phyloP scores from a whole-genome alignment of 92 coral and sea anemone species.

The Actinostola sp. region DNA sequence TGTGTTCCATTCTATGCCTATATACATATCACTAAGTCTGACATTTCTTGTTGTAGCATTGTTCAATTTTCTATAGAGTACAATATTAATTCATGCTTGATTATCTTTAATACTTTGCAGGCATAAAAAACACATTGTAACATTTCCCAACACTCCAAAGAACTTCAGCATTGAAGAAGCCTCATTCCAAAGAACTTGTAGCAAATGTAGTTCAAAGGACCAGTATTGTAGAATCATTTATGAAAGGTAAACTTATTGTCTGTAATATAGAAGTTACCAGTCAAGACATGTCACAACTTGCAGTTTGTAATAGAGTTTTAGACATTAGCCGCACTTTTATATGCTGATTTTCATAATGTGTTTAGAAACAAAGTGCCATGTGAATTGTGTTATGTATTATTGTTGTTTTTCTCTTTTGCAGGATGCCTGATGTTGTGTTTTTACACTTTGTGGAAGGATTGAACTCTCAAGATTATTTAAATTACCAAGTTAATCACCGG shows the following conservation, averaged over 20 bases:
- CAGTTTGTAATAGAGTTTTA: neutral
- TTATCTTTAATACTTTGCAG: constrained; percentile 41
- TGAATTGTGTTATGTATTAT: neutral
- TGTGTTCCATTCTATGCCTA: no score
- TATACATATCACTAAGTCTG: no score
- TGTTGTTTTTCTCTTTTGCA: constrained; percentile 15
- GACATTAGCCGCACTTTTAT: neutral
- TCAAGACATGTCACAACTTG: no score
- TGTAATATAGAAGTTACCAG: neutral
- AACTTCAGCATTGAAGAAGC: constrained; percentile 63
- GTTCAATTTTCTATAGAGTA: no score
- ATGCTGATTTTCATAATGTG: neutral
- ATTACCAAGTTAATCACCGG: constrained; percentile 40
- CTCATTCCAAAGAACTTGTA: constrained; percentile 64
- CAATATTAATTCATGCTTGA: no score
- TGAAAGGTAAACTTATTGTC: constrained; percentile 47
- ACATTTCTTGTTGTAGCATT: no score
- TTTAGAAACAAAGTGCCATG: neutral
- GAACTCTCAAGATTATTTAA: constrained; percentile 45
- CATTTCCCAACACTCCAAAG: constrained; percentile 79
- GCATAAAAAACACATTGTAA: constrained; percentile 63
- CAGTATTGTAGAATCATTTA: constrained; percentile 62
- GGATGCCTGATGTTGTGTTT: constrained; percentile 70
- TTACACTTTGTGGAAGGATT: constrained; percentile 88
- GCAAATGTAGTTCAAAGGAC: constrained; percentile 60